phyloP scores from a whole-genome alignment of 2,113 vertebrate genomes.

The Cnemophilus loriae region DNA sequence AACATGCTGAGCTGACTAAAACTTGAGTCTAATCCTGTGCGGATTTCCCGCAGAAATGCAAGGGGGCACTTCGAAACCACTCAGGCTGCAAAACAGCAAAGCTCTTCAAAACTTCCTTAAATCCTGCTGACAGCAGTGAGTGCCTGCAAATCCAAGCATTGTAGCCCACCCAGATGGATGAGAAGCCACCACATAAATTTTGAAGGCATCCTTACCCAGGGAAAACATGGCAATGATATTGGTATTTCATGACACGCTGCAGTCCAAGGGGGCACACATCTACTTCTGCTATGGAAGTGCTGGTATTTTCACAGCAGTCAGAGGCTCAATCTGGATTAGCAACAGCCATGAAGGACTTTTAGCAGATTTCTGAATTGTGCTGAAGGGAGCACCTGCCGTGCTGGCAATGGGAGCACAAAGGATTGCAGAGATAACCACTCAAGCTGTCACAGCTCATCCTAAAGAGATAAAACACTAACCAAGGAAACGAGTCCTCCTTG shows the following conservation, averaged over 20 bases:
- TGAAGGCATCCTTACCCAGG: neutral
- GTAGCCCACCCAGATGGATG: neutral
- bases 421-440: neutral
- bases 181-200: neutral
- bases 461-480: neutral
- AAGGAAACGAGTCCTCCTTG: neutral
- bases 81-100: neutral
- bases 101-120: neutral
- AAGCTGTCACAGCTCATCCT: neutral
- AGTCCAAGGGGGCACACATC: neutral
- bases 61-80: neutral
- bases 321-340: neutral
- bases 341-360: neutral
- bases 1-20: neutral
- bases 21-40: neutral
- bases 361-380: neutral
- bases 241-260: neutral
- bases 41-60: neutral
- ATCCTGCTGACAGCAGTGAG: neutral
- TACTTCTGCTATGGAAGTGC: neutral
- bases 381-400: neutral
- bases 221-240: fast-evolving
- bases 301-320: neutral
- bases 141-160: neutral
- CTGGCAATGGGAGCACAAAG: neutral